Evolutionary conservation across 2,888 invertebrate species (phyloP).

Genomic region (Priocnemis perturbator): DNA sequence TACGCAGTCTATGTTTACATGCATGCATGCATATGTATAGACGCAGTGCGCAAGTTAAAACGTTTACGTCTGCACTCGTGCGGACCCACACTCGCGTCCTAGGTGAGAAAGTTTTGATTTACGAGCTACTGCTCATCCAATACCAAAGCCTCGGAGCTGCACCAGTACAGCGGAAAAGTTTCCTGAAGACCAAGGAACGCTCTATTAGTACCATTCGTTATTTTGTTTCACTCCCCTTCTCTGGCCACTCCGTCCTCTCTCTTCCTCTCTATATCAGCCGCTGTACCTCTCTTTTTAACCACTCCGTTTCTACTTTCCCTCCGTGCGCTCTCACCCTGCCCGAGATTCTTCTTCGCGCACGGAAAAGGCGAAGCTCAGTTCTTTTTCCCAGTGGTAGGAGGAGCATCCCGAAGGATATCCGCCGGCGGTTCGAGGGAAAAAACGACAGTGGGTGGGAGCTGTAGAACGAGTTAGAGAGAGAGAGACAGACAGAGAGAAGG

Average conservation of each 20-base stretch:
- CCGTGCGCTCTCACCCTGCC: conserved; percentile 15
- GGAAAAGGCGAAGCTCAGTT: conserved; percentile 42
- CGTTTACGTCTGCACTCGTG: background rate
- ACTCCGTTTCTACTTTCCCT: background rate
- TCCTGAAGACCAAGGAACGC: conserved; percentile 52
- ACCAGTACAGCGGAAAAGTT: conserved; percentile 44
- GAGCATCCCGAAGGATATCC: conserved; percentile 52
- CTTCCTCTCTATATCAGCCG: background rate
- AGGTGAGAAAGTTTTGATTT: conserved; percentile 64
- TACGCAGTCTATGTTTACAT: no score
- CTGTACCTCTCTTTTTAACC: background rate
- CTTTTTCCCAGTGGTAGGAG: conserved; percentile 35
- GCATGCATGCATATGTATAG: no score
- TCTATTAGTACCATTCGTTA: conserved; percentile 65
- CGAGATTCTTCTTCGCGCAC: conserved; percentile 22
- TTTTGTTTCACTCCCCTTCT: conserved; percentile 48
- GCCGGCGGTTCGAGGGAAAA: conserved; percentile 51
- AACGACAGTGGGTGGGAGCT: conserved; percentile 19
- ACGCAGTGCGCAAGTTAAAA: background rate
- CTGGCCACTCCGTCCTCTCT: background rate
- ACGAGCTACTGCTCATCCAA: conserved; percentile 46
- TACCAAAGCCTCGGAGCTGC: conserved; percentile 25
- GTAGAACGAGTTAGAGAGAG: background rate
- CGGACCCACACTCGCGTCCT: conserved; percentile 19
- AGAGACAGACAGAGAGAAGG: background rate